Evolutionary conservation across 2,113 vertebrate species (phyloP).

Genomic region (Panurus biarmicus): DNA sequence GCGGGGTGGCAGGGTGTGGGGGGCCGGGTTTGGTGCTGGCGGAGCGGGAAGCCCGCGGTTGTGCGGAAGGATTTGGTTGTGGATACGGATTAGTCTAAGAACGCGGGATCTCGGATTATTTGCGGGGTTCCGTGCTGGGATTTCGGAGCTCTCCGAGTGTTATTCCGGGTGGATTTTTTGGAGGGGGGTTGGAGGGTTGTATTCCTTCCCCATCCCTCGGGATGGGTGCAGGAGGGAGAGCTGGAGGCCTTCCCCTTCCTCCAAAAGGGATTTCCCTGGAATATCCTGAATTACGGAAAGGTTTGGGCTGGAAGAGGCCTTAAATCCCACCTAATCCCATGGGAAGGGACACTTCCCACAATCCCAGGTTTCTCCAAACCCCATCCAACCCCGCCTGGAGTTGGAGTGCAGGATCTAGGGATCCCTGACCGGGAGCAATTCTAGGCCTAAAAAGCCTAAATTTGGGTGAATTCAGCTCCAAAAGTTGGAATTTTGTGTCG

Average conservation of each 20-base stretch:
- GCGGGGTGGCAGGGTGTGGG: neutral
- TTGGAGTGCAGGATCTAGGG: neutral
- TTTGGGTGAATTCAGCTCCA: too few species aligned
- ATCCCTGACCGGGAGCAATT: rapidly evolving
- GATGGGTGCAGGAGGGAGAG: neutral
- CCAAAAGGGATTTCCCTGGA: rapidly evolving
- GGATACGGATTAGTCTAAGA: neutral
- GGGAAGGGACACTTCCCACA: neutral
- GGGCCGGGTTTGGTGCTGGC: neutral
- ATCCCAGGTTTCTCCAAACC: neutral
- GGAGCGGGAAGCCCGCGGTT: neutral
- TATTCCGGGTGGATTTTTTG: rapidly evolving
- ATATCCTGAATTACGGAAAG: neutral
- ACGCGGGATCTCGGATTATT: neutral
- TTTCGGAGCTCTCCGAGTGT: rapidly evolving
- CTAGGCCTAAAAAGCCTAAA: neutral
- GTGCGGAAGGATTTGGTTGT: neutral
- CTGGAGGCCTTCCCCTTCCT: neutral
- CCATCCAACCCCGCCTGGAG: neutral
- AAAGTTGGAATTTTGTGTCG: rapidly evolving
- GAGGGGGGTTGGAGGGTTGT: too few species aligned
- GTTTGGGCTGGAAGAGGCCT: neutral
- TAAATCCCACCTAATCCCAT: neutral
- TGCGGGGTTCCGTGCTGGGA: rapidly evolving
- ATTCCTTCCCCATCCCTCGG: rapidly evolving